Base-by-base conservation (phyloP, 1,140 invertebrate genomes). In the Dinoponera quadriceps region DNA sequence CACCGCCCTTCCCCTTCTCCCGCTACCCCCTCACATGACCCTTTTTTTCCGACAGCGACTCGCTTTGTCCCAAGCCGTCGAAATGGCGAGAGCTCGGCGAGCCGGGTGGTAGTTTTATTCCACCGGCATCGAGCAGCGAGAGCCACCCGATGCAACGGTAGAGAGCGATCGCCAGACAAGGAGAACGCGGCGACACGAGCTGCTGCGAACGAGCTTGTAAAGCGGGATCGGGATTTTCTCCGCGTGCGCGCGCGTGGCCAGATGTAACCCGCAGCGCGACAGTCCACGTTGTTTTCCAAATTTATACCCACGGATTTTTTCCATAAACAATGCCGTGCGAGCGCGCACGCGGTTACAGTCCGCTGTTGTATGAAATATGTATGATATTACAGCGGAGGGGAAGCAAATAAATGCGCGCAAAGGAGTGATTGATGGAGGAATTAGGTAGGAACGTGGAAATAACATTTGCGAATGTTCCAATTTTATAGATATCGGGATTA, bases 131-230 rank as follows among this genome's bases (percentile, higher is more conserved):
- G 74, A 22, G 44, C 16, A 22, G 63, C 25, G 20, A 51, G 44
- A 66, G 22, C 44, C 49, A 25, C 22, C 25, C 22, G 25, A 18
- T 62, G 44, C 16, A 16, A 18, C 74, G 62, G 66, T 66, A 38
- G 73, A n/a, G 18, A 54, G 3, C 74, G 29, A 55, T 38, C 66
- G 29, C 54, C 65, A 14, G 51, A 44, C 75, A 54, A 71, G 7
- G 75, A 80, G 65, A 80, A 69, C 69, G 48, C 75, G 51, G 51
- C 75, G 51, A 80, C 65, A 69, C 65, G n/a, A n/a, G 38, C 38
- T 44, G 65, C 63, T 80, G 75, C 65, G 75, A 80, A 57, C 65
- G 75, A 71, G 65, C 75, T 57, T 80, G 75, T 71, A 71, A 57
- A 80, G 57, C 33, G 51, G 38, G 9, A 69, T 80, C 65, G 51